Base-by-base conservation (phyloP, 2,113 vertebrate genomes). In the Chascanopsetta lugubris region DNA sequence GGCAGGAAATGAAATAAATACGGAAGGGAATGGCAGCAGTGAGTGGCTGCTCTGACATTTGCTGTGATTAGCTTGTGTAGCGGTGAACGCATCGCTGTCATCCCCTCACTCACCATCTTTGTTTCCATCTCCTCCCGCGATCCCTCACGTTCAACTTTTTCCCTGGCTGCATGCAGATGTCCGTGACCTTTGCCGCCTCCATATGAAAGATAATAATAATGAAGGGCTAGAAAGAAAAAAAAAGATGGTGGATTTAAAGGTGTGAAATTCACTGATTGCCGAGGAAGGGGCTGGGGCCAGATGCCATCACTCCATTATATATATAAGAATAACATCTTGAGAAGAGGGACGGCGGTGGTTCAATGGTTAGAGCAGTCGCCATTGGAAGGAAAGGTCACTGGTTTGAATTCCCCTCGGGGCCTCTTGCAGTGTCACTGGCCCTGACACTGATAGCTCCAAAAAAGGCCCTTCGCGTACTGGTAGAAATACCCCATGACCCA, bases 51-150 rank as follows among this genome's bases (percentile, higher is more conserved):
- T 56, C 27, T 88, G 88, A 85, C 86, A 90, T 85, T 87, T 85
- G 83, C 74, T 68, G 67, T 86, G 77, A 90, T 86, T 87, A 86
- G 75, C 61, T 57, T 84, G 85, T 74, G 80, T 78, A 56, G 72
- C 62, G 47, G 71, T 45, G 40, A 80, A 83, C 68, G 65, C 77
- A 64, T 82, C 83, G 73, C 79, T 85, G 66, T 83, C 84, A 67
- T 67, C 49, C 34, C 26, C 45, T 72, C 50, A 56, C 54, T 69
- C 76, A 48, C 48, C 15, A 51, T 77, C 32, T 57, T 43, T 34
- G 38, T 61, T 50, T 66, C 15, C 5, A 40, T n/a, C 21, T 56
- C 46, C 58, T 32, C 10, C 42, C 1, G 6, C 6, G 15, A 36
- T 54, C 36, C 63, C 26, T 61, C 64, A n/a, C 30, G 22, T 29